phyloP scores from a whole-genome alignment of 2,888 invertebrate species.

The Nymphalis urticae region DNA sequence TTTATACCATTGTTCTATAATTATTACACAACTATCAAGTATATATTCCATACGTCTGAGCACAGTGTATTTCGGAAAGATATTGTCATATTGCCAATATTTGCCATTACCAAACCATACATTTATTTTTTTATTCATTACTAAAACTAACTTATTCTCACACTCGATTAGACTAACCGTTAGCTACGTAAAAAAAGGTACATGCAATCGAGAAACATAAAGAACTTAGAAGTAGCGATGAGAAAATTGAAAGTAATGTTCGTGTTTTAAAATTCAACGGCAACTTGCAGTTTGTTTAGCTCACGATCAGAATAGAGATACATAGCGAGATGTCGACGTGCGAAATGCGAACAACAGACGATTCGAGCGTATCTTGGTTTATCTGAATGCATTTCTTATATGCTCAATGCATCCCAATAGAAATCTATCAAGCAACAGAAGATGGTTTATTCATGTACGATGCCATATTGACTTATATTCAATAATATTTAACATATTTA shows the following conservation, averaged over 20 bases:
- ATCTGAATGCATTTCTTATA: constrained; percentile 26
- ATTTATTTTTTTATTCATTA: too few species aligned
- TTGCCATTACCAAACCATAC: too few species aligned
- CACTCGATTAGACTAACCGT: neutral
- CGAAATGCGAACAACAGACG: constrained; percentile 20
- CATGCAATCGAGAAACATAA: neutral
- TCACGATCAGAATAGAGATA: constrained; percentile 19
- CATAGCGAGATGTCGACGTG: constrained; percentile 16
- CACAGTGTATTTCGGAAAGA: too few species aligned
- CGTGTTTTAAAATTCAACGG: constrained; percentile 27
- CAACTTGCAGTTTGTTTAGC: constrained; percentile 17
- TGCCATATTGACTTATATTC: constrained; percentile 1
- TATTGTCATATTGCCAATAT: too few species aligned
- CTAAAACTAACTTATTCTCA: too few species aligned
- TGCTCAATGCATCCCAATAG: constrained; percentile 26
- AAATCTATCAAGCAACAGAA: constrained; percentile 25
- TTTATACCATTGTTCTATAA: too few species aligned
- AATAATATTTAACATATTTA: neutral
- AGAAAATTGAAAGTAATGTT: constrained; percentile 27
- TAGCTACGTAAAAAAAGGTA: neutral
- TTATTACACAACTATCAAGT: too few species aligned
- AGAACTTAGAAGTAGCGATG: neutral
- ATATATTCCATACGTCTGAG: too few species aligned
- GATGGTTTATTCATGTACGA: constrained; percentile 24
- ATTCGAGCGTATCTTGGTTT: constrained; percentile 24